Evolutionary conservation across 1,140 invertebrate species (phyloP), one percentile per base, ranked within the genome.

Genomic region (Planococcus citri): DNA sequence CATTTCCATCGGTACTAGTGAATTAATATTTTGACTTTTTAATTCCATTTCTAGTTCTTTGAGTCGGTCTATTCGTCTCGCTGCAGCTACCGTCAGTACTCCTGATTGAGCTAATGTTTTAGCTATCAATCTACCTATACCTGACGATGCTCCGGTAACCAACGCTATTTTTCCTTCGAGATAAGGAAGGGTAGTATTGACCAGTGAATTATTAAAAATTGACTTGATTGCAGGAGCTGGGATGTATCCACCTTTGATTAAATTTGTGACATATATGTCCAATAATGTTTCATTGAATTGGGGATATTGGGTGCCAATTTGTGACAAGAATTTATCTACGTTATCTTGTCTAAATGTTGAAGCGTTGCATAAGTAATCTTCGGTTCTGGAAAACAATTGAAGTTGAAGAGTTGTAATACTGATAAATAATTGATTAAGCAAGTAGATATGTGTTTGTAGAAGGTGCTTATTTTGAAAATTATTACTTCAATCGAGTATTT

Each of bases 61-160:
- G n/a, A 75, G 51, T 60, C 27, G 21, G 61, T 75, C 72, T 6
- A 72, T 57, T 25, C 73, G 60, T 68, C 75, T 69, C 9, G 73
- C 74, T 57, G 71, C 72, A n/a, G 73, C 68, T n/a, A 72, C 72
- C 0, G 75, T 74, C 27, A 70, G 71, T 25, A 74, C 74, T 41
- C 74, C 74, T 41, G 69, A 61, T 38, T 57, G 20, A 24, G 74
- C 74, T 20, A 76, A 37, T 14, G 68, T 68, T 57, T 72, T 69
- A 17, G 71, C 73, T 27, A 76, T 72, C 17, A 64, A 72, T 12
- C 71, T 72, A n/a, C 75, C 75, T 29, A 76, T 76, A n/a, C 75
- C 75, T 12, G 74, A 75, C 1, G 74, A 74, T 14, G 74, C 73
- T 10, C 75, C 75, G 0, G 74, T 76, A 8, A 76, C 73, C 3